Evolutionary conservation across 2,797 vertebrate species (phyloP), one percentile per base, ranked within the genome.

Genomic region (Amphiprion clarkii): DNA sequence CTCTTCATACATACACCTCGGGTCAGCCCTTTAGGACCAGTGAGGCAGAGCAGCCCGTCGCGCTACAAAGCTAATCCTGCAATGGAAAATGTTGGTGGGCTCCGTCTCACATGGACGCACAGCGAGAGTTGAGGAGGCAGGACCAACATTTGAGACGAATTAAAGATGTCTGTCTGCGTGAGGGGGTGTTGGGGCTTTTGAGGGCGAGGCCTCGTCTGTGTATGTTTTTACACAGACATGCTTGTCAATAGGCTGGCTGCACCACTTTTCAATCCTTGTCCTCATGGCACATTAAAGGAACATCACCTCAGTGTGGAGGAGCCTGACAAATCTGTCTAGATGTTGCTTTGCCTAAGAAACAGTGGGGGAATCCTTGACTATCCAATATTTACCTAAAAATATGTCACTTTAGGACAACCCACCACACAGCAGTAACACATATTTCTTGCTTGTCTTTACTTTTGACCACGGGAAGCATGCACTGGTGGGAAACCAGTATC

Each of bases 51-150:
- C 88, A 39, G 86, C 78, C 80, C 27, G 71, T 79, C 67, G 81
- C 58, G 76, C 87, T 82, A 84, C 87, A 89, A 66, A 25, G 69
- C 68, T 95, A 95, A 95, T 95, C 93, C 93, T 71, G 74, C 29
- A 2, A 79, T 84, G 93, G 89, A 94, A 94, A 94, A 93, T 92
- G 90, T 85, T 66, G 80, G 78, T 76, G 85, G 90, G 92, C 92
- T 94, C 88, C 44, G 90, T 90, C 89, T 83, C 88, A 86, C 93
- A 88, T 88, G 89, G 88, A 67, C 33, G 71, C 81, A 36, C 88
- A 83, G 86, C 55, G 16, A 83, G 84, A 89, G 88, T 88, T 75
- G 17, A 19, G 44, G 88, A 87, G 86, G 85, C 83, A 82, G 86
- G 88, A 86, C 84, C 77, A 81, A 89, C 81, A 85, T 86, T 86